Evolutionary conservation across 2,888 invertebrate genomes (phyloP).

Genomic region (Caenorhabditis doughertyi): DNA sequence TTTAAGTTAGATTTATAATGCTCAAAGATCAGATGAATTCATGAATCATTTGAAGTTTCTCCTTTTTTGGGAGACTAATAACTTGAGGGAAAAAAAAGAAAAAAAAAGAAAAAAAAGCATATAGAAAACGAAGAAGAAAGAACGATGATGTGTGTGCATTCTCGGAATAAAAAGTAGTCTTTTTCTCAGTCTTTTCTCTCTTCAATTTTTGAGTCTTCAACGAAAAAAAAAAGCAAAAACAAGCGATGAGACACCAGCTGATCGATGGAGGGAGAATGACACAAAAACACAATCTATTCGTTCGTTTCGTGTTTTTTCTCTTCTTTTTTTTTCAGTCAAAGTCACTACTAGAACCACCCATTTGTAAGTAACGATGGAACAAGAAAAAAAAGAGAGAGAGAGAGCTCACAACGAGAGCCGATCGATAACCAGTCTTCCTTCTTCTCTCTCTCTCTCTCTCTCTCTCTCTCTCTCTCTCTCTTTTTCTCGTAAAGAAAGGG

Average conservation of each 20-base stretch:
- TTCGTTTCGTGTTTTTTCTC: constrained; percentile 15
- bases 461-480: neutral
- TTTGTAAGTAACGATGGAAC: constrained; percentile 6
- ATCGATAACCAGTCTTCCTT: constrained; percentile 41
- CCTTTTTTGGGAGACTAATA: constrained; percentile 12
- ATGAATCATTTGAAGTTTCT: constrained; percentile 24
- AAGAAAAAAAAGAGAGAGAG: neutral
- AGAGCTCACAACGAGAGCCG: constrained; percentile 38
- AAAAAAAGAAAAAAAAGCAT: neutral
- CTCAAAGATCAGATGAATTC: constrained; percentile 6
- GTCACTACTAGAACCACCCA: constrained; percentile 26
- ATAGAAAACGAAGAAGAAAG: constrained; percentile 28
- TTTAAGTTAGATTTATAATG: constrained; percentile 2
- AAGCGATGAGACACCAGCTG: constrained; percentile 53
- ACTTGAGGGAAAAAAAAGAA: neutral
- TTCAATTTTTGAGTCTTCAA: constrained; percentile 22
- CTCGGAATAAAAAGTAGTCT: constrained; percentile 52
- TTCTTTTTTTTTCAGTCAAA: constrained; percentile 14
- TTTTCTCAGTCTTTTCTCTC: constrained; percentile 14
- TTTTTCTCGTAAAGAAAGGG: no score
- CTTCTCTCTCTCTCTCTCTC: neutral
- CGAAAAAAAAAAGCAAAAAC: constrained; percentile 43
- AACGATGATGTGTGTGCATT: constrained; percentile 42
- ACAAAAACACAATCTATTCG: constrained; percentile 25
- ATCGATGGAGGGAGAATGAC: constrained; percentile 41